phyloP scores from a whole-genome alignment of 2,113 vertebrate species.

The Hymenochirus boettgeri region DNA sequence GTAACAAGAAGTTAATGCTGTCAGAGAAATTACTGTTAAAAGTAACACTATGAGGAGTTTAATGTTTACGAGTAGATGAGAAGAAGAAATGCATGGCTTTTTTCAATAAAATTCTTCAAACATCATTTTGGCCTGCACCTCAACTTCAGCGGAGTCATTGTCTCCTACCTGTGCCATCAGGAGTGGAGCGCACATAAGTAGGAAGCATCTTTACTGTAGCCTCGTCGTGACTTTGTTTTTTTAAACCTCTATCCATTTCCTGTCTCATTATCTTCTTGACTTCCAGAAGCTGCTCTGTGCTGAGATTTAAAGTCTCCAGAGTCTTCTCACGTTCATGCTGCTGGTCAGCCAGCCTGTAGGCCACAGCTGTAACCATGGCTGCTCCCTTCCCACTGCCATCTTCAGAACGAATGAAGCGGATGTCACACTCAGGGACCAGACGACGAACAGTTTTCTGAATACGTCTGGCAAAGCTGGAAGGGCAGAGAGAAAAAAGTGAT shows the following conservation, averaged over 20 bases:
- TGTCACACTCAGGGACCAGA: slow-evolving; percentile 84
- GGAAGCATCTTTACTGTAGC: slow-evolving; percentile 89
- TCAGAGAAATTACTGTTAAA: too few species aligned
- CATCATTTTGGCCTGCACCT: too few species aligned
- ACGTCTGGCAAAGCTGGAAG: slow-evolving; percentile 76
- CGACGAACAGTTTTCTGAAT: slow-evolving; percentile 84
- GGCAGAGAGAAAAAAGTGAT: background rate
- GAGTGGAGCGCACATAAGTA: slow-evolving; percentile 85
- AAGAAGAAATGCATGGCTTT: too few species aligned
- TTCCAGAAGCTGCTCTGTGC: slow-evolving; percentile 76
- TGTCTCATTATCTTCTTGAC: slow-evolving; percentile 78
- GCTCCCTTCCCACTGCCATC: slow-evolving; percentile 92
- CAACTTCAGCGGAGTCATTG: too few species aligned
- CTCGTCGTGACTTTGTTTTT: slow-evolving; percentile 61
- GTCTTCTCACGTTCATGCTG: slow-evolving; percentile 73
- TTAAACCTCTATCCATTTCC: slow-evolving; percentile 77
- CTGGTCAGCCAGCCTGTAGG: slow-evolving; percentile 80
- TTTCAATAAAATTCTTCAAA: too few species aligned
- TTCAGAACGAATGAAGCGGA: slow-evolving; percentile 85
- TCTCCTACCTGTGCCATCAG: slow-evolving; percentile 82
- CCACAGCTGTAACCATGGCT: slow-evolving; percentile 95
- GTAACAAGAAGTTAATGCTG: slow-evolving; percentile 38
- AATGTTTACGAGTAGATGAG: too few species aligned
- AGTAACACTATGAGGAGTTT: too few species aligned
- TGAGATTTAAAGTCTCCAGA: slow-evolving; percentile 74